Base-by-base conservation (phyloP, 2,797 vertebrate species). In the Chaetodon trifasciatus region DNA sequence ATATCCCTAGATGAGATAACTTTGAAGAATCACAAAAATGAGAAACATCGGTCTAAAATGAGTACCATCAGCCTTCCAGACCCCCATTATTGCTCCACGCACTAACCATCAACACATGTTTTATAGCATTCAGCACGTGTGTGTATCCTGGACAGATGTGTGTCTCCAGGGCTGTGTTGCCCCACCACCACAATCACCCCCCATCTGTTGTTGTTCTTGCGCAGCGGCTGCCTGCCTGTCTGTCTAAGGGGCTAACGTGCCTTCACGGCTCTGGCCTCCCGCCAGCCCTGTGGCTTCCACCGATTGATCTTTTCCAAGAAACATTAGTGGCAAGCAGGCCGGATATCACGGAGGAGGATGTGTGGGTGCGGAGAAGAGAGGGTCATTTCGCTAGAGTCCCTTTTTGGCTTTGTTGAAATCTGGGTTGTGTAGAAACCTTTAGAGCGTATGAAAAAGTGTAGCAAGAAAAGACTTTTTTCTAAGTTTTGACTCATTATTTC, bases 251-350 rank as follows among this genome's bases (percentile, higher is more conserved):
- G 49, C 63, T 28, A 24, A 64, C 78, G 79, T 82, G 77, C 84
- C 86, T 85, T 71, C 85, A 62, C 68, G 13, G 52, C 61, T 50
- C 66, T 81, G 83, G 60, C 56, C 57, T 37, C 65, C 52, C 17
- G n/a, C 87, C 88, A 79, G 60, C 50, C 16, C 62, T 32, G 76
- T 86, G 79, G 86, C 69, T 84, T 79, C 69, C 76, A 79, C 76
- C 68, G 24, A 89, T 87, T 92, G 88, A 91, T 88, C 81, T 88
- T 89, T 91, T 89, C 85, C 44, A 70, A 88, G 86, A 89, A 91
- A 82, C 71, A 58, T 80, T 81, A 72, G 81, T 50, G 52, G 74
- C 76, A 49, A 61, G 76, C 80, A 65, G 58, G 60, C 74, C 57
- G 55, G 88, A 84, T 87, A 82, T 80, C 56, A 55, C 60, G 80